Percentiles rank a stretch among this genome's conserved stretches.
These are phyloP conservation scores for Triplophysa dalaica DNA, from an alignment of 2,113 vertebrate genomes.

Conservation along the genomic window DNA sequence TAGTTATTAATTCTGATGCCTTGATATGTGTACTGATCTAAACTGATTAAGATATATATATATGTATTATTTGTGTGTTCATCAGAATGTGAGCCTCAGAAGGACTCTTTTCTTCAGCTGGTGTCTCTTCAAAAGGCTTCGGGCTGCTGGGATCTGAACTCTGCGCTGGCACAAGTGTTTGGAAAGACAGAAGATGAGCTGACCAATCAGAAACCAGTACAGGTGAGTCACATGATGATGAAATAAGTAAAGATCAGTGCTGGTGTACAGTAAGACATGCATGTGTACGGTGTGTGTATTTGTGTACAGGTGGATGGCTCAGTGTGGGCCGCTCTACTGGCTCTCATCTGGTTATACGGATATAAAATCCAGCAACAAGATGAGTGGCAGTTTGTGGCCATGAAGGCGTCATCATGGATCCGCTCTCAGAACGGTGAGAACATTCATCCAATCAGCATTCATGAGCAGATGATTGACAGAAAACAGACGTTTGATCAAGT, in stretches of 20 bases:
- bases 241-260: slow-evolving; percentile 43
- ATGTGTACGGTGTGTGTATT: slow-evolving; percentile 50
- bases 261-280: slow-evolving; percentile 5
- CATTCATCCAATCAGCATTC: background rate
- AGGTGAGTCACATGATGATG: slow-evolving; percentile 60
- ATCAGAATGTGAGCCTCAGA: background rate
- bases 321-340: slow-evolving; percentile 80
- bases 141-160: slow-evolving; percentile 67
- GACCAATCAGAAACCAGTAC: slow-evolving; percentile 39
- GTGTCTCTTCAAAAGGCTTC: slow-evolving; percentile 70
- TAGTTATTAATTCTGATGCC: background rate
- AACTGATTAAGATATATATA: too few relatives aligned
- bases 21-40: background rate
- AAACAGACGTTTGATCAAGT: background rate
- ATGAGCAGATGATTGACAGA: background rate
- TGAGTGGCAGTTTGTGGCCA: slow-evolving; percentile 76
- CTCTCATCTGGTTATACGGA: slow-evolving; percentile 80
- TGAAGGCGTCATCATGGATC: slow-evolving; percentile 74
- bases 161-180: slow-evolving; percentile 55
- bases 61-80: background rate
- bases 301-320: slow-evolving; percentile 61
- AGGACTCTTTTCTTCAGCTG: slow-evolving; percentile 56
- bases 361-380: slow-evolving; percentile 63
- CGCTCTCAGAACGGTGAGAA: slow-evolving; percentile 65
- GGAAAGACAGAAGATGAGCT: slow-evolving; percentile 56